Percentiles rank a stretch among this genome's conserved stretches.
Evolutionary conservation across 2,797 vertebrate species (phyloP).

Genomic region (Miopithecus talapoin): DNA sequence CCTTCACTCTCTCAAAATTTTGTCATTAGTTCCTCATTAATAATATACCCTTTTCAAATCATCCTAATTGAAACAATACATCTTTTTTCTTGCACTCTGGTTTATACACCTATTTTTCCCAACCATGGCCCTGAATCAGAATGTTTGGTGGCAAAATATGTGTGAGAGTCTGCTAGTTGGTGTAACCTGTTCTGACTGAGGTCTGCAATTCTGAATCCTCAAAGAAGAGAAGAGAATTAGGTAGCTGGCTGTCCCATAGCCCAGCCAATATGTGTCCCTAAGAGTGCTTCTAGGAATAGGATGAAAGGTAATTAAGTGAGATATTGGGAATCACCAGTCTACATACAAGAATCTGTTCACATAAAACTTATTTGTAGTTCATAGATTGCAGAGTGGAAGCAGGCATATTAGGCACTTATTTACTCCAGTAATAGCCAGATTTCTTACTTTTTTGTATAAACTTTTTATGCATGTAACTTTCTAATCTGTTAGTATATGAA

Average conservation of each 20-base stretch:
- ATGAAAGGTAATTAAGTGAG: background rate
- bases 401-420: background rate
- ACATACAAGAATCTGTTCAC: background rate
- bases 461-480: background rate
- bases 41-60: background rate
- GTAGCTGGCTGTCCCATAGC: background rate
- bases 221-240: background rate
- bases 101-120: background rate
- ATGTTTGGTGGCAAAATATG: background rate
- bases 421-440: background rate
- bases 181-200: background rate
- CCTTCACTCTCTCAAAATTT: background rate
- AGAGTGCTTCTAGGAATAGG: background rate
- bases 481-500: background rate
- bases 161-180: background rate
- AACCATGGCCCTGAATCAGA: background rate
- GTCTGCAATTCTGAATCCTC: background rate
- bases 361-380: background rate
- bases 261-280: too few species aligned
- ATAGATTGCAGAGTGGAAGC: background rate
- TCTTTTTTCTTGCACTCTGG: background rate
- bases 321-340: background rate
- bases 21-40: background rate
- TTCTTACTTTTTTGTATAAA: background rate
- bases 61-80: background rate